Percentiles rank a stretch among this genome's conserved stretches.
Conservation (phyloP, 1,140 invertebrate species). For the Tetragnatha versicolor region DNA sequence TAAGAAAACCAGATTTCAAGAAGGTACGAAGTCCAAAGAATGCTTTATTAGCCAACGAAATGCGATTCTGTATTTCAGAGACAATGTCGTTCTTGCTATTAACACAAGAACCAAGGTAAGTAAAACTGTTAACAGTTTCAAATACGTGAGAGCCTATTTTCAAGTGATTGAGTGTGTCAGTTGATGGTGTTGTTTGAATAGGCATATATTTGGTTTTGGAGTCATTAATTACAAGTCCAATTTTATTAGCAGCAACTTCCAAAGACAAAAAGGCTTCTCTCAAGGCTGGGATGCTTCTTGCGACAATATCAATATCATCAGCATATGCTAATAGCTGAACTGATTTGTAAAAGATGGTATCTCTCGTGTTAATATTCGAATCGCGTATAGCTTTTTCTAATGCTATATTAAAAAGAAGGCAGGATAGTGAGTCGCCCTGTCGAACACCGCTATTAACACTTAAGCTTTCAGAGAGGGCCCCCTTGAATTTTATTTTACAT, state of each 20-base stretch:
- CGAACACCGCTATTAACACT: slow-evolving; percentile 2
- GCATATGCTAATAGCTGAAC: not conserved
- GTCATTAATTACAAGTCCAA: not conserved
- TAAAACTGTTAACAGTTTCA: not conserved
- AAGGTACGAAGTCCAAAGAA: slow-evolving; percentile 1
- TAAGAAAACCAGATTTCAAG: not conserved
- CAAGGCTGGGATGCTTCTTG: not conserved
- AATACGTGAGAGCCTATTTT: not conserved
- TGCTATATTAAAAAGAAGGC: slow-evolving; percentile 10
- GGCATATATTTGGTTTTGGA: slow-evolving; percentile 4
- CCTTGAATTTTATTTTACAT: not conserved
- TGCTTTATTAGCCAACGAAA: not conserved
- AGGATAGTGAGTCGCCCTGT: not conserved
- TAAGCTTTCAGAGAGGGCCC: not conserved
- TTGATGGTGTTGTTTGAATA: not conserved
- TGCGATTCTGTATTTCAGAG: too few relatives aligned
- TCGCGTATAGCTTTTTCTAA: not conserved
- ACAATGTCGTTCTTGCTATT: not conserved
- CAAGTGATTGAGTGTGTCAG: slow-evolving; percentile 1
- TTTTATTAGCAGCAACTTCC: not conserved
- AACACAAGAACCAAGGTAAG: not conserved
- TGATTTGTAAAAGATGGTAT: slow-evolving; percentile 1
- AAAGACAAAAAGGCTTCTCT: not conserved
- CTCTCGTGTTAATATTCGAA: not conserved
- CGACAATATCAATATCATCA: slow-evolving; percentile 5